phyloP scores from a whole-genome alignment of 1,140 invertebrate genomes.

The Calycopis cecrops region DNA sequence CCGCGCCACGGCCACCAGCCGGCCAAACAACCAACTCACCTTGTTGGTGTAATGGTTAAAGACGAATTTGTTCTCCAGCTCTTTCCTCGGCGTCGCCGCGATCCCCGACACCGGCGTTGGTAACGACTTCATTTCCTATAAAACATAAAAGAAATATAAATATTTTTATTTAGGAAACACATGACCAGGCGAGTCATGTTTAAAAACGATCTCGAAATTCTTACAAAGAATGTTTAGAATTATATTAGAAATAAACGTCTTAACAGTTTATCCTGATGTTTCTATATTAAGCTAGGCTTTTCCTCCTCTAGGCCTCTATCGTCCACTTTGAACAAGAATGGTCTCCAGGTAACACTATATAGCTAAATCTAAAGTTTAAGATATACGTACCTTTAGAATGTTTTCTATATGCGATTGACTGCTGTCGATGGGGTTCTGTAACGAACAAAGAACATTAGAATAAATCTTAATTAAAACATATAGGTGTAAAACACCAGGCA shows the following conservation, averaged over 20 bases:
- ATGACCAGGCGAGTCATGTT: no score
- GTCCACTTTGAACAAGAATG: no score
- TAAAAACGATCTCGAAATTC: no score
- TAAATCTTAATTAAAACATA: background rate
- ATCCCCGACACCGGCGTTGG: constrained; percentile 78
- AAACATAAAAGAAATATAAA: constrained; percentile 9
- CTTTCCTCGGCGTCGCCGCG: constrained; percentile 79
- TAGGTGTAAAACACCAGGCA: background rate
- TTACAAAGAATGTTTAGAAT: no score
- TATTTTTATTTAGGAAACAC: background rate
- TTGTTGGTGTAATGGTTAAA: constrained; percentile 77
- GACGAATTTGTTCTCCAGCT: constrained; percentile 79
- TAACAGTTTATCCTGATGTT: no score
- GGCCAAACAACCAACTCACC: constrained; percentile 55
- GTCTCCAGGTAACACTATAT: no score
- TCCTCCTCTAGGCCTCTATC: no score
- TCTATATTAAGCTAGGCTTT: no score
- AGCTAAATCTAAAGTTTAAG: no score
- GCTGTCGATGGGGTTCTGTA: constrained; percentile 63
- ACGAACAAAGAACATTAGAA: constrained; percentile 29
- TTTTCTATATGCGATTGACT: constrained; percentile 68
- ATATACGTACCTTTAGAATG: constrained; percentile 61
- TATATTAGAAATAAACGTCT: no score
- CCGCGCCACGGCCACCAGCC: background rate
- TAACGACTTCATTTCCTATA: constrained; percentile 79